These are phyloP conservation scores for Chiloscyllium plagiosum DNA, from an alignment of 2,113 vertebrate species.

Conservation along the genomic window DNA sequence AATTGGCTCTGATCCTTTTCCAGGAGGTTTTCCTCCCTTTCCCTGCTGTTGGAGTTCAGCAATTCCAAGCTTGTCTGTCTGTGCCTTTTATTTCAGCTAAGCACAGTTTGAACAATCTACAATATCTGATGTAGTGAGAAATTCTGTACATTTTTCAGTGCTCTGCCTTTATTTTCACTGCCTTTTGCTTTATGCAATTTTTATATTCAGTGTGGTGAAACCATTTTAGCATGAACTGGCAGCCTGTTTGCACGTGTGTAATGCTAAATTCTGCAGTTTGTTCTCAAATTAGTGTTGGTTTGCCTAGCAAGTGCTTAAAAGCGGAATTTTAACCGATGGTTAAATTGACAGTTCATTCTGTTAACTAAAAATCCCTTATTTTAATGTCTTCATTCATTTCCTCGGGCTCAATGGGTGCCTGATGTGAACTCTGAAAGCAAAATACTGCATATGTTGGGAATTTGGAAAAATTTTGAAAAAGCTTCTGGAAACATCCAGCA, in stretches of 20 bases:
- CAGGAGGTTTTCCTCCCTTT: not conserved
- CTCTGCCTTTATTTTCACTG: not conserved
- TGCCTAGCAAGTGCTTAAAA: not conserved
- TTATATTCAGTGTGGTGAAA: not conserved
- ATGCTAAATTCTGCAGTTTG: not conserved
- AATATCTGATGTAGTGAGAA: not conserved
- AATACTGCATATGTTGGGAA: not conserved
- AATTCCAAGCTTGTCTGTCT: not conserved
- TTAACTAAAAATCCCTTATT: not conserved
- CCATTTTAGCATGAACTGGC: not conserved
- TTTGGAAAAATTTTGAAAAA: not conserved
- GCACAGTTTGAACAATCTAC: not conserved
- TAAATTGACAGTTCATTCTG: not conserved
- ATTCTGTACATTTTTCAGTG: not conserved
- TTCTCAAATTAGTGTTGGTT: not conserved
- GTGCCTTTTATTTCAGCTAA: not conserved
- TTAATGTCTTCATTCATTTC: not conserved
- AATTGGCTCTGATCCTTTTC: not conserved
- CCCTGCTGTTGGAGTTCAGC: not conserved
- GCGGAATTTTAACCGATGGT: not conserved
- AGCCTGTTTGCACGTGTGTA: not conserved
- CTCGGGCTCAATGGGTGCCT: not conserved
- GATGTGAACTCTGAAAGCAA: not conserved
- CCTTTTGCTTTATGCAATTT: not conserved
- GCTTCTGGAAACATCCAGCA: not conserved